Evolutionary conservation across 2,888 invertebrate species (phyloP).

Genomic region (Apamea monoglypha): DNA sequence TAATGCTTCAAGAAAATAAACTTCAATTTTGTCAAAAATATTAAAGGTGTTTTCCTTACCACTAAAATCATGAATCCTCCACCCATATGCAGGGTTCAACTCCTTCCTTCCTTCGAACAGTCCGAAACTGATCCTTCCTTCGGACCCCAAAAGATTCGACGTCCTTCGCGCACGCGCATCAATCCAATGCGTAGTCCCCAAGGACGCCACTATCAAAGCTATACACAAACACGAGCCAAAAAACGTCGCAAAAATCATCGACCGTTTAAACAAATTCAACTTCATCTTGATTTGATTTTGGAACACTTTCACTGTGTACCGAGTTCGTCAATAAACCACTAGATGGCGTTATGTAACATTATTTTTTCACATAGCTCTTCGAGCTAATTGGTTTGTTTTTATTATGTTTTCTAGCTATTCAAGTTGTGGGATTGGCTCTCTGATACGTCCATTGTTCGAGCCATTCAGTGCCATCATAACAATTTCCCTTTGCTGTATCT

Average conservation of each 20-base stretch:
- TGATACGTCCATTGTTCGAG: slow-evolving; percentile 77
- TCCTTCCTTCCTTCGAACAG: slow-evolving; percentile 96
- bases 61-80: slow-evolving; percentile 93
- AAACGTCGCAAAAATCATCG: slow-evolving; percentile 95
- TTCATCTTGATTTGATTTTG: slow-evolving; percentile 81
- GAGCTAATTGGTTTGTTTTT: slow-evolving; percentile 71
- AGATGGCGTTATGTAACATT: slow-evolving; percentile 87
- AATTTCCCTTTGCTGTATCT: slow-evolving; percentile 71
- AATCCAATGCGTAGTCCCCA: slow-evolving; percentile 96
- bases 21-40: not conserved
- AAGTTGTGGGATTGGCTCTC: slow-evolving; percentile 73
- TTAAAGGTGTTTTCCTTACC: slow-evolving; percentile 89
- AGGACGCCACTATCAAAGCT: slow-evolving; percentile 94
- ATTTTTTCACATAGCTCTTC: slow-evolving; percentile 65
- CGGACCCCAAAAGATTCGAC: slow-evolving; percentile 92
- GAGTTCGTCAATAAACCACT: slow-evolving; percentile 74
- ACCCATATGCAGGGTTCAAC: slow-evolving; percentile 94
- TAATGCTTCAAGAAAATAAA: not conserved
- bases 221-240: slow-evolving; percentile 94
- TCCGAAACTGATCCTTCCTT: slow-evolving; percentile 95
- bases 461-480: slow-evolving; percentile 66
- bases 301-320: slow-evolving; percentile 75
- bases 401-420: slow-evolving; percentile 79
- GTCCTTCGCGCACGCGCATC: slow-evolving; percentile 93
- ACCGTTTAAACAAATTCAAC: slow-evolving; percentile 93